Conservation (phyloP, 2,888 invertebrate species). For the Crepidodera aurea region DNA sequence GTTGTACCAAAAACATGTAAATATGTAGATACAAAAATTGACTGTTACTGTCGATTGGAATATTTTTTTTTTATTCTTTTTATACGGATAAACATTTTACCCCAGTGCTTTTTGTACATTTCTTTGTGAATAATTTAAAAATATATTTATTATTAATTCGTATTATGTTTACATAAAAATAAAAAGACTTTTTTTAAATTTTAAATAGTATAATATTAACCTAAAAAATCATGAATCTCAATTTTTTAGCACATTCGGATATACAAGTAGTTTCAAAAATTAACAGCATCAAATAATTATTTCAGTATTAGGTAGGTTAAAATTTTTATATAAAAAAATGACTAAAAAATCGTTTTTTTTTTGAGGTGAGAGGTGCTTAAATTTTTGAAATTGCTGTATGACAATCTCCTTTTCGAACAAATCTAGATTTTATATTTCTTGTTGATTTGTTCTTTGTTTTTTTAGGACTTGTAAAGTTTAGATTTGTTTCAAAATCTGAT, state of each 20-base stretch:
- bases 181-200: slow-evolving; percentile 18
- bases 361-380: slow-evolving; percentile 1
- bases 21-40: slow-evolving; percentile 45
- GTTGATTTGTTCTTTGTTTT: slow-evolving; percentile 40
- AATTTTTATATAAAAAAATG: not conserved
- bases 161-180: slow-evolving; percentile 3
- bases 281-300: not conserved
- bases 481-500: slow-evolving; percentile 49
- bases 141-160: slow-evolving; percentile 42
- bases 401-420: slow-evolving; percentile 47
- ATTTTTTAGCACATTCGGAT: slow-evolving; percentile 27
- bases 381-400: slow-evolving; percentile 33
- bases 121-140: slow-evolving; percentile 33
- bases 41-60: slow-evolving; percentile 38
- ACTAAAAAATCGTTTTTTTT: not conserved
- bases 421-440: slow-evolving; percentile 45
- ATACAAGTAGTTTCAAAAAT: slow-evolving; percentile 13
- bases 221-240: slow-evolving; percentile 26
- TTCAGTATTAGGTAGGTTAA: not conserved
- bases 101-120: slow-evolving; percentile 43
- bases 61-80: slow-evolving; percentile 39
- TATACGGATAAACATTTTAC: slow-evolving; percentile 34
- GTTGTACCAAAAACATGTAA: slow-evolving; percentile 54
- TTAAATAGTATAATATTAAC: slow-evolving; percentile 18
- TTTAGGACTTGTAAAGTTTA: slow-evolving; percentile 34